Base-by-base conservation (phyloP, 2,113 vertebrate species). In the Chiloscyllium plagiosum region DNA sequence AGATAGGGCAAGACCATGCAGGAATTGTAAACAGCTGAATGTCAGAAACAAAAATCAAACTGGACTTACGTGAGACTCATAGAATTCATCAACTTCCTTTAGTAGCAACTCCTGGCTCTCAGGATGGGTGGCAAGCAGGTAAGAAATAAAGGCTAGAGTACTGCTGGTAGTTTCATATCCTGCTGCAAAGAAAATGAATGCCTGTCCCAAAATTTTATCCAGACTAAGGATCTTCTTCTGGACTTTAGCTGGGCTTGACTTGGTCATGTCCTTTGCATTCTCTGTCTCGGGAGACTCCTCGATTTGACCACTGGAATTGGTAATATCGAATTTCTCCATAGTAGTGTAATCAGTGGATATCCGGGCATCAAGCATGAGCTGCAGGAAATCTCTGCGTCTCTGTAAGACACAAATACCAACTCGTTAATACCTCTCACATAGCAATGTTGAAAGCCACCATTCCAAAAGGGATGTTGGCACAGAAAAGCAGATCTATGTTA, bases 321-420 rank as follows among this genome's bases (percentile, higher is more conserved):
- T 97, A 0, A 96, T 96, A 96, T 97, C 98, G 2, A 98, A 98
- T 96, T 97, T 95, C 4, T 97, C 97, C 8, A 97, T 15, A 0
- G 97, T 97, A 50, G 97, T 96, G 0, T 70, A 72, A 95, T 97
- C 95, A 3, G 96, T 78, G 0, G 96, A 97, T 47, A 96, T 90
- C 0, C 97, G 96, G 3, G 97, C 97, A 0, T 99, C 99, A 3
- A 99, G 97, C 97, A 99, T 98, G 96, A 99, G 96, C 97, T 99
- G 99, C 10, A 99, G 98, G 96, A 99, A 99, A 96, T 99, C 99
- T 87, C 97, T 97, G 24, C 98, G 98, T n/a, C 98, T 98, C 99
- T 99, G 94, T 33, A 22, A 85, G 56, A 89, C 22, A 89, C 86
- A 89, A 89, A 10, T 50, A 15, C 86, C 8, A 47, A 26, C 2